Base-by-base conservation (phyloP, 2,888 invertebrate genomes). In the Aspidiotus destructor region DNA sequence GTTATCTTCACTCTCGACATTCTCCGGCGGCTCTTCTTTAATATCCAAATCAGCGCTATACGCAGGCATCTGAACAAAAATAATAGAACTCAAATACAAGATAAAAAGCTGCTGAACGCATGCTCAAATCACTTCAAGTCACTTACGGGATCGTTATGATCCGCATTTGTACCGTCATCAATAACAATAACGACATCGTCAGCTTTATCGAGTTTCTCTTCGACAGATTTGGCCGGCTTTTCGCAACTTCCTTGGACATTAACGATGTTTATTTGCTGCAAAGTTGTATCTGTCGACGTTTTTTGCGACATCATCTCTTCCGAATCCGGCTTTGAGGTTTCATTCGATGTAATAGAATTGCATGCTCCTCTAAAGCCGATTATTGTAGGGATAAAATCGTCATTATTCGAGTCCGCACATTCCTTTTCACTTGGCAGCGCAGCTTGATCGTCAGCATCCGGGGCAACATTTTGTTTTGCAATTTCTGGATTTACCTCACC, bases 81-180 rank as follows among this genome's bases (percentile, higher is more conserved):
- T 28, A 28, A 28, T 28, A 28, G 28, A 28, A 28, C 5, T 28
- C 28, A 28, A 28, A 28, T 28, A 28, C 2, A 28, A 28, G 28
- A 28, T 28, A 5, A 28, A n/a, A 5, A 28, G 28, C 28, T 28
- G 1, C 28, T 28, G 28, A 28, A 28, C 28, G 28, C 28, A 5
- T 28, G 28, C 28, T 28, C 28, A 28, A 5, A 28, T 28, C 5
- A 28, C 28, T 28, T 28, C 28, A 28, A 2, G 53, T 9, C 41
- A 63, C 63, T 63, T 16, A 63, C 63, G 8, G 41, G 41, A 54
- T 63, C 63, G n/a, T 54, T 41, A 40, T 62, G 48, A 48, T 42
- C 13, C 16, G 15, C 48, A 48, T 13, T 11, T 48, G 11, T 48
- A 11, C 48, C n/a, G 48, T 48, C 48, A 48, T 48, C n/a, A 41